Evolutionary conservation across 1,140 invertebrate genomes (phyloP).

Genomic region (Drosophila bocki): DNA sequence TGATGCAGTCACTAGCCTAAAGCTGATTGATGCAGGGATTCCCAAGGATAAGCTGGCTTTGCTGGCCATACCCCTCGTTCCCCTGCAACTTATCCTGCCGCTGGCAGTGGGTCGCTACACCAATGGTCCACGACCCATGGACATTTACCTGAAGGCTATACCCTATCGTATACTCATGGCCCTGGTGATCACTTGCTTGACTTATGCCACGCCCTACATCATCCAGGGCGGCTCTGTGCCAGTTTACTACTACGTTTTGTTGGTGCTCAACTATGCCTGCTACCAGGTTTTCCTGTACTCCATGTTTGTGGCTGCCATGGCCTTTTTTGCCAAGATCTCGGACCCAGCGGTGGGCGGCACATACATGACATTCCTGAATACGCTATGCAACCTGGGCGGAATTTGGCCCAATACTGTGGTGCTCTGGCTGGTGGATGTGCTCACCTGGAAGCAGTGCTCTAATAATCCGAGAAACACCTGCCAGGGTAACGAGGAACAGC

Average conservation of each 20-base stretch:
- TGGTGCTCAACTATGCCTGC: constrained; percentile 92
- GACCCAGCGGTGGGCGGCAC: constrained; percentile 98
- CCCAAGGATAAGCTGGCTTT: constrained; percentile 97
- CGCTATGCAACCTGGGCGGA: constrained; percentile 97
- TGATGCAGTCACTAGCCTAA: constrained; percentile 97
- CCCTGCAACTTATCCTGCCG: constrained; percentile 97
- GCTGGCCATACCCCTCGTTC: constrained; percentile 95
- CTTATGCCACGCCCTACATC: constrained; percentile 94
- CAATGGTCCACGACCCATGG: constrained; percentile 93
- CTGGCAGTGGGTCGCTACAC: constrained; percentile 95
- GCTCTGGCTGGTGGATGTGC: constrained; percentile 95
- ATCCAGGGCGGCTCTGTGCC: constrained; percentile 89
- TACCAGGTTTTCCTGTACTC: constrained; percentile 93
- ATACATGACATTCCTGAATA: constrained; percentile 99
- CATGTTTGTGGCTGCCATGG: constrained; percentile 90
- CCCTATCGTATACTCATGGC: constrained; percentile 95
- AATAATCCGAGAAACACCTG: constrained; percentile 86
- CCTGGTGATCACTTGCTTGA: constrained; percentile 92
- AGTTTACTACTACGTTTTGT: constrained; percentile 91
- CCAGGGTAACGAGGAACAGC: constrained; percentile 85
- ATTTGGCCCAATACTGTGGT: constrained; percentile 98
- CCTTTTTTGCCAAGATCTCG: constrained; percentile 87
- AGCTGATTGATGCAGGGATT: constrained; percentile 97
- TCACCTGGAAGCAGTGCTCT: constrained; percentile 93
- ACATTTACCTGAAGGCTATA: constrained; percentile 95